These are phyloP conservation scores for Phodopus roborovskii DNA, from an alignment of 2,113 vertebrate genomes.

Conservation along the genomic window DNA sequence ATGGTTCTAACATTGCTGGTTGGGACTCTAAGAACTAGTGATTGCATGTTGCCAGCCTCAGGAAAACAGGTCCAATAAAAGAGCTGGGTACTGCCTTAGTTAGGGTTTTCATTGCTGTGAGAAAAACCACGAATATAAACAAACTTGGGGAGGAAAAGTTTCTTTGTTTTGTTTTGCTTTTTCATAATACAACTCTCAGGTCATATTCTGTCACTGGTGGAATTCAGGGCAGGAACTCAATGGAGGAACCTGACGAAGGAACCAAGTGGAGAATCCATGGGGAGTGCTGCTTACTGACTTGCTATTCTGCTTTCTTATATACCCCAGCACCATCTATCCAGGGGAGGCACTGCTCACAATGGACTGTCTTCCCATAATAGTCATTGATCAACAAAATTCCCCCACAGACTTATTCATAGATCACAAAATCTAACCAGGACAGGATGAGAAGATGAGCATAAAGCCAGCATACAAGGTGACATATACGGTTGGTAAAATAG, in stretches of 20 bases:
- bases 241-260: not conserved
- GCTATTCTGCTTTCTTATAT: not conserved
- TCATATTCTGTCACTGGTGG: not conserved
- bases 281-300: not conserved
- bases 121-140: not conserved
- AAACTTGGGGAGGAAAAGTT: not conserved
- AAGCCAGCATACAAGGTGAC: rapidly evolving
- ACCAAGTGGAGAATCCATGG: not conserved
- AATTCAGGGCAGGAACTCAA: not conserved
- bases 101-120: not conserved
- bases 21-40: not conserved
- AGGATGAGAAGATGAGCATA: not conserved
- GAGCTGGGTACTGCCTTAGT: rapidly evolving
- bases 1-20: not conserved
- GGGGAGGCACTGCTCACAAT: not conserved
- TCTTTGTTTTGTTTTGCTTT: not conserved
- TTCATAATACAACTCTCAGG: not conserved
- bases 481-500: not conserved
- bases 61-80: not conserved
- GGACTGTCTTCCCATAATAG: not conserved
- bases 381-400: not conserved
- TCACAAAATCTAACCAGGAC: not conserved
- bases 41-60: not conserved
- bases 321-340: not conserved
- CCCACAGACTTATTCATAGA: not conserved